Conservation (phyloP, 2,113 vertebrate genomes). For the Protobothrops flavoviridis region DNA sequence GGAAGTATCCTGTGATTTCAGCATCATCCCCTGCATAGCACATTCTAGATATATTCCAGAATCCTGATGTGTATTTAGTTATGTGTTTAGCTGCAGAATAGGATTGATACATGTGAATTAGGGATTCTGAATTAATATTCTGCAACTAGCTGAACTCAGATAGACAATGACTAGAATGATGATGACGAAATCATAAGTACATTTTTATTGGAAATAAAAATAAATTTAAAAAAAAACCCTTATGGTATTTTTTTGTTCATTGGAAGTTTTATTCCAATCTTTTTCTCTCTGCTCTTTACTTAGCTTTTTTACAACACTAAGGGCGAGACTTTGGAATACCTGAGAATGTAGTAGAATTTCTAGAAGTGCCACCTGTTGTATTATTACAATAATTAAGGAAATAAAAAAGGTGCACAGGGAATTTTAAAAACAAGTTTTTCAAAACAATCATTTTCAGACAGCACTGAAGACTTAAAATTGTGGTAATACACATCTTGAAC, state of each 20-base stretch:
- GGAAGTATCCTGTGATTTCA: neutral
- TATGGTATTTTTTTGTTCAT: neutral
- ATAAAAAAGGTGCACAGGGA: neutral
- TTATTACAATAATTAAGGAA: neutral
- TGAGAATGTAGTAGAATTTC: neutral
- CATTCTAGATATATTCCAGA: neutral
- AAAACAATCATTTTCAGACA: neutral
- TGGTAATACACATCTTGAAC: neutral
- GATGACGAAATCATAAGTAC: neutral
- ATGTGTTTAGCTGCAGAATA: neutral
- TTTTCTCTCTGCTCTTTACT: neutral
- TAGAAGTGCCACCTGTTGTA: neutral
- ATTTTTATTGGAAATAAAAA: neutral
- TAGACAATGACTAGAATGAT: neutral
- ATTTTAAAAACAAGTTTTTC: neutral
- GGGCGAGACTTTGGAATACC: neutral
- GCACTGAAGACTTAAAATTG: no score
- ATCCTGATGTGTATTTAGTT: neutral
- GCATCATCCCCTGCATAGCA: neutral
- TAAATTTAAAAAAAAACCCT: no score
- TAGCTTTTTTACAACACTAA: neutral
- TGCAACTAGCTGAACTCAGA: neutral
- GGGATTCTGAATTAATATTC: neutral
- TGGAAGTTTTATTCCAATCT: neutral
- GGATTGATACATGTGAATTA: neutral